Conservation (phyloP, 1,140 invertebrate species). For the Atta colombica region DNA sequence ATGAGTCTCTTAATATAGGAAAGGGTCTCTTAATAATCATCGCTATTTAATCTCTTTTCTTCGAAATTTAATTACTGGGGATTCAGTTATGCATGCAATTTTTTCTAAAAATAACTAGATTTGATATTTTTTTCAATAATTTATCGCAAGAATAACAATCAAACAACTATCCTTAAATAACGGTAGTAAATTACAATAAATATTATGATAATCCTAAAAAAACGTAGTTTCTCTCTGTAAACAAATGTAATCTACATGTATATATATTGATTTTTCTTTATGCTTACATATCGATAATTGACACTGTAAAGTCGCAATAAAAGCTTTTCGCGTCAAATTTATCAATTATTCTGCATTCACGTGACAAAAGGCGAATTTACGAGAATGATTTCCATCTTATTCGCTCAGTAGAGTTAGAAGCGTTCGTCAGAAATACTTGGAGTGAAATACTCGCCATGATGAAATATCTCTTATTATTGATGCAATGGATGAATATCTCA, state of each 20-base stretch:
- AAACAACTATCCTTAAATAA: not conserved
- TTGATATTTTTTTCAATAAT: not conserved
- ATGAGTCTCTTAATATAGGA: not conserved
- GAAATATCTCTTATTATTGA: too few relatives aligned
- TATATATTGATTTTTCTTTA: too few relatives aligned
- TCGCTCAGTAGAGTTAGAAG: constrained; percentile 20
- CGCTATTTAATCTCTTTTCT: not conserved
- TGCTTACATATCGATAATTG: too few relatives aligned
- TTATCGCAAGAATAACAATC: not conserved
- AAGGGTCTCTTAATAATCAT: not conserved
- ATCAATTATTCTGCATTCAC: constrained; percentile 55
- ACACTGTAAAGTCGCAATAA: too few relatives aligned
- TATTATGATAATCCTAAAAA: too few relatives aligned
- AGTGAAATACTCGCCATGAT: too few relatives aligned
- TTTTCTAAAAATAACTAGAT: not conserved
- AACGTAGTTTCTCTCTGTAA: too few relatives aligned
- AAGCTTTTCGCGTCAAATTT: not conserved
- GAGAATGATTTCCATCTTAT: not conserved
- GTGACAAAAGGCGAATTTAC: not conserved
- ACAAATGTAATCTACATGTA: too few relatives aligned
- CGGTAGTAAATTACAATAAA: too few relatives aligned
- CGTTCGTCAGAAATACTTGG: too few relatives aligned
- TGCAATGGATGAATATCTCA: too few relatives aligned
- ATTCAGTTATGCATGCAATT: not conserved
- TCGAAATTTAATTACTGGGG: not conserved